Conservation (phyloP, 2,113 vertebrate species). For the Gallinago media region DNA sequence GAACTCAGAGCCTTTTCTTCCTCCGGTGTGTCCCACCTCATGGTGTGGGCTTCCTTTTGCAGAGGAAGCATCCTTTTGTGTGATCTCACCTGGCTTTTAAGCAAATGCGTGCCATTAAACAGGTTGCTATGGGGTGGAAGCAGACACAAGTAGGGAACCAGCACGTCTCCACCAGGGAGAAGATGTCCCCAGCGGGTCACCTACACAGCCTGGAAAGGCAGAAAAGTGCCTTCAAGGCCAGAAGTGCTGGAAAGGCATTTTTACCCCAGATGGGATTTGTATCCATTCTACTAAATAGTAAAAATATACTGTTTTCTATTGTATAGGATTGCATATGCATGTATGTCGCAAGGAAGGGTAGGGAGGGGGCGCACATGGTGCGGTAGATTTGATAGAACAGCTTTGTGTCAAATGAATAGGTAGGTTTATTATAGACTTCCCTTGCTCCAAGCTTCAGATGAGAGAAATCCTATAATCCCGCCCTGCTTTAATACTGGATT, state of each 20-base stretch:
- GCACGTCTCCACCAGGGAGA: neutral
- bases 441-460: conserved; percentile 77
- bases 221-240: neutral
- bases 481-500: conserved; percentile 82
- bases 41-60: neutral
- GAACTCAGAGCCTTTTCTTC: neutral
- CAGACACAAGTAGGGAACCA: rapidly evolving
- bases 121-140: neutral
- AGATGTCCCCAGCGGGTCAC: neutral
- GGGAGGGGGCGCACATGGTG: neutral
- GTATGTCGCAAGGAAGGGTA: neutral
- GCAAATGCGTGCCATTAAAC: neutral
- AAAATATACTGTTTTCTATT: neutral
- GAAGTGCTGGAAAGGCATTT: neutral
- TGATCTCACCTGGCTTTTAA: neutral
- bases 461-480: conserved; percentile 81
- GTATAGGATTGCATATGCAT: neutral
- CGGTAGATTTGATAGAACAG: conserved; percentile 60
- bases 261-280: neutral
- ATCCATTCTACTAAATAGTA: neutral
- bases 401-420: conserved; percentile 77
- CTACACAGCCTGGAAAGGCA: neutral
- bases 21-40: rapidly evolving
- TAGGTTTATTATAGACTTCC: conserved; percentile 73
- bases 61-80: neutral